Evolutionary conservation across 35 echinoderm and acorn worm species (phyloP), one percentile per base, ranked within the genome.

Genomic region (Apostichopus parvimensis): DNA sequence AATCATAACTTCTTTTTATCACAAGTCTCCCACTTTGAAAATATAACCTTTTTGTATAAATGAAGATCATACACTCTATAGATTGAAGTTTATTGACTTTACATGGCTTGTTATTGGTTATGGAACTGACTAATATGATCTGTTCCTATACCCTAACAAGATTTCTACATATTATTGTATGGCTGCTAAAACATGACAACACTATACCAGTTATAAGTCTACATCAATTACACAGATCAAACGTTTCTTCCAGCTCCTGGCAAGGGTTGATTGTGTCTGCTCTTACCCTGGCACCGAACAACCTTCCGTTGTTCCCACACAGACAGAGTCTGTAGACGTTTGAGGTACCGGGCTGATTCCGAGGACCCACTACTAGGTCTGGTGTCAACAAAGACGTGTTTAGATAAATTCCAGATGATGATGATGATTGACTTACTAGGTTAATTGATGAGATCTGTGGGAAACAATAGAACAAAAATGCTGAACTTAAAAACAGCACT

Each of bases 361-460:
- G 17, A 79, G 77, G 14, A 12, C 4, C 2, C n/a, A 8, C n/a
- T 13, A 8, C 1, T 54, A 75, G 72, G 65, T 68, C 57, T 79
- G 72, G 71, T 45, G 3, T 45, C 18, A 91, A 1, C 6, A 79
- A 56, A 10, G 89, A 91, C 6, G 76, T 24, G 28, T 91, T 91
- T 45, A 91, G 54, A 59, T 77, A 79, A 18, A 91, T 79, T 78
- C 89, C 89, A 77, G 88, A 75, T 45, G 34, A 45, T 56, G 62
- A 73, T 14, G 88, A 78, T 54, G 79, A 82, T 17, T 60, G 89
- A 21, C 61, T 72, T 26, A 72, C 86, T 20, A 91, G 8, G 59
- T 4, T 79, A 52, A 91, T 77, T 17, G 12, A 8, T 21, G 72
- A 7, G 56, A 24, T 34, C 89, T 91, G 89, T 12, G 14, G 9